Evolutionary conservation across 2,113 vertebrate genomes (phyloP).

Genomic region (Calyptommatus sinebrachiatus): DNA sequence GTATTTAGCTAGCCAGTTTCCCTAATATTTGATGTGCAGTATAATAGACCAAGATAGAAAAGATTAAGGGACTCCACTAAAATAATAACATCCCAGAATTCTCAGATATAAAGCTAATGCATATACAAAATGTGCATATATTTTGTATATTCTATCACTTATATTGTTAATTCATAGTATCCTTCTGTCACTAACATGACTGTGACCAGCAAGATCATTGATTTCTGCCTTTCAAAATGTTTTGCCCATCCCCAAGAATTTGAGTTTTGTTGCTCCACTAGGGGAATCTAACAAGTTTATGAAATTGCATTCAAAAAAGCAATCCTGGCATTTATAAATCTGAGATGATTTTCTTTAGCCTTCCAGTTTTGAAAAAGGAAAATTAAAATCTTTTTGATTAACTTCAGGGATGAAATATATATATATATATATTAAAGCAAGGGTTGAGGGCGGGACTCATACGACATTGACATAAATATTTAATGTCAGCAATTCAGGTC

Average conservation of each 20-base stretch:
- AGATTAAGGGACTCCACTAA: neutral
- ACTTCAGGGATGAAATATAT: constrained; percentile 14
- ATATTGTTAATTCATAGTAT: neutral
- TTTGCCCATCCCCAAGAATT: neutral
- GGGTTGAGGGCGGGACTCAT: neutral
- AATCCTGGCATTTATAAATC: neutral
- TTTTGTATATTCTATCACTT: neutral
- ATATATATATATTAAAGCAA: neutral
- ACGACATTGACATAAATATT: neutral
- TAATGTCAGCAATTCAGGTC: neutral
- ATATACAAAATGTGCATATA: constrained; percentile 1
- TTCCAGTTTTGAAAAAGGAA: neutral
- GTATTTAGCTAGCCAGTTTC: neutral
- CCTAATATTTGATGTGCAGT: neutral
- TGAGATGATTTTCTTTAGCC: neutral
- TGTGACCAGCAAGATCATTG: neutral
- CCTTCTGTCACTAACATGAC: neutral
- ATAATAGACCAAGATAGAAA: neutral
- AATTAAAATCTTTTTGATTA: neutral
- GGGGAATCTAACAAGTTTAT: neutral
- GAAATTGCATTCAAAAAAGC: neutral
- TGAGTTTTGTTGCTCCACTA: neutral
- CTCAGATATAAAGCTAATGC: neutral
- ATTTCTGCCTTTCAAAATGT: neutral
- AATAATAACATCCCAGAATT: neutral